A percentile compares a stretch with the other conserved stretches of the same genome.
These are phyloP conservation scores for Blomia tropicalis DNA, from an alignment of 2,888 invertebrate species.

Conservation along the genomic window DNA sequence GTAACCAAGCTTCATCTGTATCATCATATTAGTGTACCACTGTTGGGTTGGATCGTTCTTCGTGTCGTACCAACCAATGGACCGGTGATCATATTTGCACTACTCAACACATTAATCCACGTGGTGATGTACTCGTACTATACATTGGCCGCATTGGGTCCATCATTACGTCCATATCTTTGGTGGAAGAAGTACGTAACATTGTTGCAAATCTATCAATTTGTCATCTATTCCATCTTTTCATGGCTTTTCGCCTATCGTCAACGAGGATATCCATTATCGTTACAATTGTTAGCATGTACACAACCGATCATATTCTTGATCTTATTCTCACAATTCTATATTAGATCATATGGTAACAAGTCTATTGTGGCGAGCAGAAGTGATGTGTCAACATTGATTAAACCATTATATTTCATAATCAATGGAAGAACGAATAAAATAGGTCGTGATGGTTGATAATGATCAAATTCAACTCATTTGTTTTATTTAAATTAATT, in stretches of 20 bases:
- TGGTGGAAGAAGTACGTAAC: constrained; percentile 22
- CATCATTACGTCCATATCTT: neutral
- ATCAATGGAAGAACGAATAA: neutral
- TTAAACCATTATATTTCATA: no score
- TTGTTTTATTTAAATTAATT: neutral
- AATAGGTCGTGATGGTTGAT: neutral
- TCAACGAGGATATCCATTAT: constrained; percentile 8
- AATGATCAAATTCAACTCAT: neutral
- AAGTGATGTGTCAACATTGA: no score
- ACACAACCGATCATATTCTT: constrained; percentile 10
- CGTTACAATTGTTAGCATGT: constrained; percentile 1
- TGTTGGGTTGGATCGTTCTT: constrained; percentile 14
- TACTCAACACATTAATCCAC: constrained; percentile 18
- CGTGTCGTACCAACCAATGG: constrained; percentile 4
- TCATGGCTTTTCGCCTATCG: constrained; percentile 10
- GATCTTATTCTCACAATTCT: constrained; percentile 17
- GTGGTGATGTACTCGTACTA: constrained; percentile 19
- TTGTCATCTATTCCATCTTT: constrained; percentile 3
- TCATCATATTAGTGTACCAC: constrained; percentile 18
- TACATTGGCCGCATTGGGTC: constrained; percentile 8
- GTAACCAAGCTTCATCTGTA: constrained; percentile 16
- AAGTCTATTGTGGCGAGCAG: no score
- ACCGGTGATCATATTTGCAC: neutral
- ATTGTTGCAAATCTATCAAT: constrained; percentile 13
- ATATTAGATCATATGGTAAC: neutral